Evolutionary conservation across 2,113 vertebrate genomes (phyloP).

Genomic region (Ornithorhynchus anatinus): DNA sequence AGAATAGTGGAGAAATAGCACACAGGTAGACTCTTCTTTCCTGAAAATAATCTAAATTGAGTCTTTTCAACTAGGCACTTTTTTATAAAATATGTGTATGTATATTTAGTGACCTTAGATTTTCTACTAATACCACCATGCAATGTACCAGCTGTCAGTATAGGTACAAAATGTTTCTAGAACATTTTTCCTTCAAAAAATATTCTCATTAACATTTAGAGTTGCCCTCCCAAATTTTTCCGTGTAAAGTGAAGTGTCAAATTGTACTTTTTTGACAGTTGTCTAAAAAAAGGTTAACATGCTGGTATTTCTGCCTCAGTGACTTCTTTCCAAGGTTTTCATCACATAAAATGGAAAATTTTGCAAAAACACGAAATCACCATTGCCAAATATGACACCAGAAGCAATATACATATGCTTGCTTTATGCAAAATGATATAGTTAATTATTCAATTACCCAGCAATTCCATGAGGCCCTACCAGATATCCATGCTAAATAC

Average conservation of each 20-base stretch:
- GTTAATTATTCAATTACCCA: too few relatives aligned
- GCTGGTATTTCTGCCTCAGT: not conserved
- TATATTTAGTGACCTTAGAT: constrained; percentile 23
- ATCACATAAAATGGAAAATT: not conserved
- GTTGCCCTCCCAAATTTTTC: constrained; percentile 7
- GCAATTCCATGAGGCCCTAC: too few relatives aligned
- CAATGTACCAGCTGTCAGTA: constrained; percentile 8
- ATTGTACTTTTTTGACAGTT: constrained; percentile 29
- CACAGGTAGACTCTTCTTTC: not conserved
- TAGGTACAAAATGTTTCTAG: not conserved
- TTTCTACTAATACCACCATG: constrained; percentile 14
- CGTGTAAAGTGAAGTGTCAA: constrained; percentile 2
- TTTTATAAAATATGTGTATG: not conserved
- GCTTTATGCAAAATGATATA: too few relatives aligned
- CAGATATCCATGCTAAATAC: too few relatives aligned
- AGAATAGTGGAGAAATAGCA: not conserved
- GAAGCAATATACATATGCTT: too few relatives aligned
- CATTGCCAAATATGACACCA: not conserved
- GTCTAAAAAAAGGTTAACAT: not conserved
- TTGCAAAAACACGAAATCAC: not conserved
- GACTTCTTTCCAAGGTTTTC: not conserved
- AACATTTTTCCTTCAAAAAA: constrained; percentile 15
- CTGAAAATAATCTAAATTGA: constrained; percentile 33
- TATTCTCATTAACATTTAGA: not conserved
- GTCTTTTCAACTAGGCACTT: constrained; percentile 31